Conservation (phyloP, 2,797 vertebrate genomes). For the Diplodus puntazzo region DNA sequence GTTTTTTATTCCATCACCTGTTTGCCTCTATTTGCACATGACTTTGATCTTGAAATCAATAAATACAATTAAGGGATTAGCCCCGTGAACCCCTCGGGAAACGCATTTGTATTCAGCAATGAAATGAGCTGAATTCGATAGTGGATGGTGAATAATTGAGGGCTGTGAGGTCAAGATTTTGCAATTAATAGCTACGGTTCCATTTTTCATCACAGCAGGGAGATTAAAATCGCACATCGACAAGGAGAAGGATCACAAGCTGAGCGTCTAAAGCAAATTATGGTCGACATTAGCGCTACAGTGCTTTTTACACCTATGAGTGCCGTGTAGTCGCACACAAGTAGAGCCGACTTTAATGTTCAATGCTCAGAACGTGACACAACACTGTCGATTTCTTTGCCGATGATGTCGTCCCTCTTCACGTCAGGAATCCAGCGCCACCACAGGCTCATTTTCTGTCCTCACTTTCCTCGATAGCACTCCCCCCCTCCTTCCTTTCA, state of each 20-base stretch:
- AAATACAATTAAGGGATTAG: conserved; percentile 20
- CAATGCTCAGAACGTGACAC: not conserved
- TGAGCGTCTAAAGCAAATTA: not conserved
- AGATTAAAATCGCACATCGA: not conserved
- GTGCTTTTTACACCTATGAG: too few relatives aligned
- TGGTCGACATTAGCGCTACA: too few relatives aligned
- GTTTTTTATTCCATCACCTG: not conserved
- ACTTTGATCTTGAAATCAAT: conserved; percentile 29
- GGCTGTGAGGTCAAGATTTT: conserved; percentile 3
- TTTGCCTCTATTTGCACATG: conserved; percentile 7
- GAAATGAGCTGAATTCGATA: not conserved
- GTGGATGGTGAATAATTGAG: conserved; percentile 7
- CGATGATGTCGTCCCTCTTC: conserved; percentile 13
- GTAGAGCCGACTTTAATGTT: too few relatives aligned
- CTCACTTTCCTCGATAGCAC: not conserved
- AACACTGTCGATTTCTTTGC: not conserved
- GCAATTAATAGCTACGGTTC: not conserved
- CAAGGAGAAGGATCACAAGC: not conserved
- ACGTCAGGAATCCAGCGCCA: not conserved
- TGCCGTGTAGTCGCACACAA: too few relatives aligned
- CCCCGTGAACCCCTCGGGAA: not conserved
- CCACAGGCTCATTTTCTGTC: not conserved
- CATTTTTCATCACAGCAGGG: not conserved
- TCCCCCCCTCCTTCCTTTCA: not conserved
- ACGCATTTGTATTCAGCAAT: conserved; percentile 3